Percentiles rank a stretch among this genome's conserved stretches.
Conservation (phyloP, 2,888 invertebrate genomes). For the Epinotia bilunana region DNA sequence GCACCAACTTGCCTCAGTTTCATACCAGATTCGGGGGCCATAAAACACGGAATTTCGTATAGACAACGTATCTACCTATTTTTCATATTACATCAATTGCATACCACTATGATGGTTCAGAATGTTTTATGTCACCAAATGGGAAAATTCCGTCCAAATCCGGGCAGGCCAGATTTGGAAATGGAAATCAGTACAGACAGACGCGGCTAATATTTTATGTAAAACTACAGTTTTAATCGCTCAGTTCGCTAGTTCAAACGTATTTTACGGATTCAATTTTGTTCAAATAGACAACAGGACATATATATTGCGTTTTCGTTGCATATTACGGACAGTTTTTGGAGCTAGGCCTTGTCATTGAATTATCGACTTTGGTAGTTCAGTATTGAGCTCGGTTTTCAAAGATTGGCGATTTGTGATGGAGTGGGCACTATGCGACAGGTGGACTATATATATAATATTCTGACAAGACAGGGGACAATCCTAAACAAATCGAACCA, state of each 20-base stretch:
- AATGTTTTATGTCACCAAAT: too few relatives aligned
- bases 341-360: neutral
- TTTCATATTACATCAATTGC: too few relatives aligned
- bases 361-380: neutral
- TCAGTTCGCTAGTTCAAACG: conserved; percentile 8
- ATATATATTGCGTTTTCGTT: conserved; percentile 17
- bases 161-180: neutral
- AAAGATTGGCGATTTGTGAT: conserved; percentile 1
- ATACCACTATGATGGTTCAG: too few relatives aligned
- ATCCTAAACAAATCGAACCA: too few relatives aligned
- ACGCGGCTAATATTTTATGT: conserved; percentile 11
- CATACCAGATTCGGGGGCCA: too few relatives aligned
- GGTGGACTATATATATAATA: conserved; percentile 27
- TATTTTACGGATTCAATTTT: conserved; percentile 35
- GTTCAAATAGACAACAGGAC: conserved; percentile 31
- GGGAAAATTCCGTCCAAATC: conserved; percentile 23
- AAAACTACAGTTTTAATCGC: conserved; percentile 14
- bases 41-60: too few relatives aligned
- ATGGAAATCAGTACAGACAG: conserved; percentile 12
- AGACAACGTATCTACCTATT: too few relatives aligned
- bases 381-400: neutral
- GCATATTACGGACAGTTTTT: conserved; percentile 25
- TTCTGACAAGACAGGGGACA: too few relatives aligned
- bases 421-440: conserved; percentile 20
- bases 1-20: too few relatives aligned